Conservation (phyloP, 2,888 invertebrate species). For the Nymphalis c-album region DNA sequence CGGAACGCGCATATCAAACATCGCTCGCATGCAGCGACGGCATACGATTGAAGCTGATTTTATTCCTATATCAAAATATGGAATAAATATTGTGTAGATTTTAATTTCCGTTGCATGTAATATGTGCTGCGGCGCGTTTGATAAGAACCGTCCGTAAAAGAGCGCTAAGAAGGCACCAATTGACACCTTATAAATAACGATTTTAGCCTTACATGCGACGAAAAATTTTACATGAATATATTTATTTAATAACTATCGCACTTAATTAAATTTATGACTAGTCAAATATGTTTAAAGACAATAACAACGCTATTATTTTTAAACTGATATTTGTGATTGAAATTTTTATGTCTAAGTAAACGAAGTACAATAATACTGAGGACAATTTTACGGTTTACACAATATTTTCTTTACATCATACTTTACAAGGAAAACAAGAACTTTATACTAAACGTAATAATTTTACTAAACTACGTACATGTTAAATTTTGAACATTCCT, state of each 20-base stretch:
- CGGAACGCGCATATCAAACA: too few species aligned
- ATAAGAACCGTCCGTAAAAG: constrained; percentile 2
- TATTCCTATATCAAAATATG: too few species aligned
- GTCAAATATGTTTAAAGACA: constrained; percentile 29
- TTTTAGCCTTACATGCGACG: constrained; percentile 16
- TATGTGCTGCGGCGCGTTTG: too few species aligned
- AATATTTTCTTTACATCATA: neutral
- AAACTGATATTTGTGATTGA: neutral
- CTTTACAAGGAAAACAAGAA: neutral
- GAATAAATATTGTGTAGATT: too few species aligned
- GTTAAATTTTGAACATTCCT: constrained; percentile 16
- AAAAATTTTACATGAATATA: neutral
- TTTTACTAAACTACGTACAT: constrained; percentile 4
- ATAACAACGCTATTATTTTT: constrained; percentile 19
- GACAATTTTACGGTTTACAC: neutral
- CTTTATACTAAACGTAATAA: constrained; percentile 3
- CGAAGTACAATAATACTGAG: neutral
- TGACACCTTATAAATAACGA: constrained; percentile 22
- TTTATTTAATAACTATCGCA: constrained; percentile 14
- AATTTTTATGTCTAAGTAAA: neutral
- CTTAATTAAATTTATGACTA: constrained; percentile 33
- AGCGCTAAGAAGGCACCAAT: constrained; percentile 27
- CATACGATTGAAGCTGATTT: too few species aligned
- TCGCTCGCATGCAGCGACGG: too few species aligned
- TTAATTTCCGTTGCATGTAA: too few species aligned